phyloP scores from a whole-genome alignment of 2,797 vertebrate genomes.

The Chrysocyon brachyurus region DNA sequence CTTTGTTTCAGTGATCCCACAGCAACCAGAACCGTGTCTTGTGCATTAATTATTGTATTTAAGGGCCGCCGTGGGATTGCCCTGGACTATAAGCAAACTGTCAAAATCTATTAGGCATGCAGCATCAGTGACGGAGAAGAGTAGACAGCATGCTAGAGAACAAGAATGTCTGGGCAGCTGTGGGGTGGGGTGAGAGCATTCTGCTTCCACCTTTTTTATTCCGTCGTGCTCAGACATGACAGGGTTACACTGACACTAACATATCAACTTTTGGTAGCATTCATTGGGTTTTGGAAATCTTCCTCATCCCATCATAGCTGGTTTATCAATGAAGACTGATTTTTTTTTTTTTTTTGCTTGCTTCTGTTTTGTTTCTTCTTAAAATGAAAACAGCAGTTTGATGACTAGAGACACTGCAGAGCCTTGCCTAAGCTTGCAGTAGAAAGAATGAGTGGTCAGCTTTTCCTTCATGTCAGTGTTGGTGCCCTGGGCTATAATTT shows the following conservation, averaged over 20 bases:
- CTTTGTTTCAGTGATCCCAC: background rate
- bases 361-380: background rate
- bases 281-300: background rate
- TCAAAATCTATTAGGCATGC: background rate
- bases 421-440: background rate
- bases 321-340: background rate
- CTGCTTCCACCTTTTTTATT: background rate
- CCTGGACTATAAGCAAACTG: background rate
- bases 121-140: background rate
- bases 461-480: background rate
- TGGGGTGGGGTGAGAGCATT: fast-evolving
- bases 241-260: background rate
- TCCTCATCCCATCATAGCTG: background rate
- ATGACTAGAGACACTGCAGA: background rate
- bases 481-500: background rate
- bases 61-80: background rate
- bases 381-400: background rate
- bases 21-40: background rate
- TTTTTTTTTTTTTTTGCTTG: background rate
- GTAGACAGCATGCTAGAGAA: background rate
- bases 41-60: background rate
- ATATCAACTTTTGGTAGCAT: background rate
- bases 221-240: background rate
- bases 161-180: background rate
- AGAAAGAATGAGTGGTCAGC: background rate